Conservation (phyloP, 2,797 vertebrate species). For the Rhabdomys pumilio region DNA sequence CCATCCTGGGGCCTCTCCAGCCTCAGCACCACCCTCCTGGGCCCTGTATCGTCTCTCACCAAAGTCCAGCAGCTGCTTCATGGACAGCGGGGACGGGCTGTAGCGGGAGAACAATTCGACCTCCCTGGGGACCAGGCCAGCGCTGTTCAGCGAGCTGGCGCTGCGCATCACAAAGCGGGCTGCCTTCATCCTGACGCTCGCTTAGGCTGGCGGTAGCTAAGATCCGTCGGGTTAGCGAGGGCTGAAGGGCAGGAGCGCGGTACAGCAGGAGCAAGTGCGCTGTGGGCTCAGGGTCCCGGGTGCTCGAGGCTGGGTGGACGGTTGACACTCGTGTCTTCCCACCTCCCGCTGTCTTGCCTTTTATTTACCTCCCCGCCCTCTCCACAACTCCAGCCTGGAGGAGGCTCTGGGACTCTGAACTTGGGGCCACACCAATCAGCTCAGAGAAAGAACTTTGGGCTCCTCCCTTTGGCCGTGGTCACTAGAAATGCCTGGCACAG, state of each 20-base stretch:
- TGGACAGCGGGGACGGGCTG: conserved; percentile 97
- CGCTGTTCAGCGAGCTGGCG: conserved; percentile 79
- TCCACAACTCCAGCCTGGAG: background rate
- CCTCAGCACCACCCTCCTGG: rapidly evolving
- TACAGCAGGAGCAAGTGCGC: background rate
- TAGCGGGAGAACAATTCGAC: conserved; percentile 97
- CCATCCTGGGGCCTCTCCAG: background rate
- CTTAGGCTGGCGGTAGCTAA: background rate
- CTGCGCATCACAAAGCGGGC: conserved; percentile 87
- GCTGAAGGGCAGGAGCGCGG: background rate
- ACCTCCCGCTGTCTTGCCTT: background rate
- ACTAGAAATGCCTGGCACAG: background rate
- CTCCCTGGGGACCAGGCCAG: conserved; percentile 90
- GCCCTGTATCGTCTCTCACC: conserved; percentile 91
- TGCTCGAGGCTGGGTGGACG: background rate
- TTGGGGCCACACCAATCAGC: conserved; percentile 38
- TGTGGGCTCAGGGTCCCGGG: background rate
- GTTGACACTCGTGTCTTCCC: background rate
- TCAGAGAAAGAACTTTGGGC: conserved; percentile 54
- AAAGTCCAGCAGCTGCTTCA: conserved; percentile 98
- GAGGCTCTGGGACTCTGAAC: conserved; percentile 33
- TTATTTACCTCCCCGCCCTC: conserved; percentile 59
- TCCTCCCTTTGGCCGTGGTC: conserved; percentile 15
- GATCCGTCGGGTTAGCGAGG: background rate
- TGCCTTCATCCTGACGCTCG: conserved; percentile 85